Evolutionary conservation across 2,888 invertebrate species (phyloP), one percentile per base, ranked within the genome.

Genomic region (Chloroclysta siterata): DNA sequence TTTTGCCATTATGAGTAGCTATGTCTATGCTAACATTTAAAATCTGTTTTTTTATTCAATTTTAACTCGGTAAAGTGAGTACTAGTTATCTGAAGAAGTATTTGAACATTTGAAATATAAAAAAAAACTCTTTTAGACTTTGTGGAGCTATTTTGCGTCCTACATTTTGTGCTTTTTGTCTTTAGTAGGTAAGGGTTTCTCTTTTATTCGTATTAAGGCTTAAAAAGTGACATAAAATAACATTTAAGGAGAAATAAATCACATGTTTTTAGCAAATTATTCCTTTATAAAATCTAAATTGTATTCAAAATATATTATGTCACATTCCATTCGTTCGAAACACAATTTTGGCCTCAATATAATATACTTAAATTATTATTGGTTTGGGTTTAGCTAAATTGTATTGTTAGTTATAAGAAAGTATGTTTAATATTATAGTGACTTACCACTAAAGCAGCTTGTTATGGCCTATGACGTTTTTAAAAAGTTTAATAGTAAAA

Each of bases 301-400:
- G 10, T 51, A 42, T 33, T 1, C 29, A 41, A 54, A 48, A 17
- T 5, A 15, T 60, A 22, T 46, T 47, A 60, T 64, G 57, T 61
- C 60, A 61, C 65, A 65, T 61, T 65, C 65, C 60, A 61, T 58
- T 57, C n/a, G 48, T 50, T 60, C 53, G 36, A 55, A 50, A 53
- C 14, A 50, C 14, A 33, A 28, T 41, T 29, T 53, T 50, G 44
- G 44, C 48, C 41, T 60, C 15, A 48, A 48, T 28, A 17, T 51
- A 17, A 47, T 22, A 39, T 50, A 5, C 17, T 28, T 44, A 36
- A 5, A 33, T 44, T 29, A 44, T 50, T 51, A 47, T 51, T 56
- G 55, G 60, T 53, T 59, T 64, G 52, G 64, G 60, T 13, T 46
- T 50, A 50, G 10, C 2, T 28, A 48, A 52, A 52, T 60, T 42